phyloP scores from a whole-genome alignment of 2,888 invertebrate genomes.

The Cephus runcator region DNA sequence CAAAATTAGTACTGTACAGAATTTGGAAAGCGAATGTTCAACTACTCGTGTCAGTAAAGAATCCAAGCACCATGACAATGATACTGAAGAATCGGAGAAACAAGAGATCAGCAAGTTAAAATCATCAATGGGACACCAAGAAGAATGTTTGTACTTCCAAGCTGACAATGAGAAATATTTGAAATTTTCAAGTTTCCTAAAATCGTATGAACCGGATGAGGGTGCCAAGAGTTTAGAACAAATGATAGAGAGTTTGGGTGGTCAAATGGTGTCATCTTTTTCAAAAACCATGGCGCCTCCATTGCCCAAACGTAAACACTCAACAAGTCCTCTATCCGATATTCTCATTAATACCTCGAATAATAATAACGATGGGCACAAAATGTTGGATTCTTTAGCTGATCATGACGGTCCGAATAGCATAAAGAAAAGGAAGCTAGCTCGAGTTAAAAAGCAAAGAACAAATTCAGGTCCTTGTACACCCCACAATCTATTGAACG shows the following conservation, averaged over 20 bases:
- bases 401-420: conserved; percentile 35
- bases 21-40: not conserved
- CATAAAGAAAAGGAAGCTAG: conserved; percentile 50
- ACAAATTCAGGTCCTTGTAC: conserved; percentile 35
- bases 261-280: conserved; percentile 38
- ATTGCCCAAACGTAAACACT: conserved; percentile 46
- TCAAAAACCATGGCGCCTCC: conserved; percentile 51
- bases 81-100: conserved; percentile 9
- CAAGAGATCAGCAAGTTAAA: not conserved
- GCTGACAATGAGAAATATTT: conserved; percentile 43
- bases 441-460: conserved; percentile 50
- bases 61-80: conserved; percentile 10
- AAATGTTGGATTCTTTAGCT: conserved; percentile 23
- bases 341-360: conserved; percentile 51
- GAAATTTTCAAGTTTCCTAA: conserved; percentile 48
- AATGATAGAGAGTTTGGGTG: conserved; percentile 44
- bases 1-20: not conserved
- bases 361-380: conserved; percentile 54
- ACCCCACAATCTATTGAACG: conserved; percentile 48
- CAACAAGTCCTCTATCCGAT: conserved; percentile 51
- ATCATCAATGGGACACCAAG: conserved; percentile 17
- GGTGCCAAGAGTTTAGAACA: conserved; percentile 33
- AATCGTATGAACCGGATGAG: conserved; percentile 37
- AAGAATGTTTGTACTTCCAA: conserved; percentile 54
- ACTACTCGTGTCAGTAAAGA: not conserved